phyloP scores from a whole-genome alignment of 2,797 vertebrate genomes.

The Acanthurus tractus region DNA sequence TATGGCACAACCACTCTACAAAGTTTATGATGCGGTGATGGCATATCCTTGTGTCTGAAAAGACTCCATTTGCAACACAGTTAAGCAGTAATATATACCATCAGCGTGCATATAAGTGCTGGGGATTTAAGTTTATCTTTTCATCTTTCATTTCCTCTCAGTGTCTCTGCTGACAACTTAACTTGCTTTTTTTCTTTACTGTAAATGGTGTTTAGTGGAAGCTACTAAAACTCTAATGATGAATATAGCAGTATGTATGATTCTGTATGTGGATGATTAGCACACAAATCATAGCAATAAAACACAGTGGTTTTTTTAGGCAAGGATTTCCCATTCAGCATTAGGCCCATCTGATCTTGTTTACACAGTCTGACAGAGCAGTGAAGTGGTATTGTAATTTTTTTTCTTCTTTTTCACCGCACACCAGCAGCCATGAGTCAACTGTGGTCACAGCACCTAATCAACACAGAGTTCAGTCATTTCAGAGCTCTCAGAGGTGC shows the following conservation, averaged over 20 bases:
- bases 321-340: constrained; percentile 6
- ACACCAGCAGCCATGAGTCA: constrained; percentile 64
- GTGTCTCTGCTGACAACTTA: constrained; percentile 46
- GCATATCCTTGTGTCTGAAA: constrained; percentile 65
- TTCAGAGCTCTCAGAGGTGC: constrained; percentile 69
- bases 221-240: constrained; percentile 24
- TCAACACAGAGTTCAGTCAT: constrained; percentile 70
- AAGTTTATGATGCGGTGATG: constrained; percentile 66
- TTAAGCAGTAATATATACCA: constrained; percentile 66
- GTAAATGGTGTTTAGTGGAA: constrained; percentile 39
- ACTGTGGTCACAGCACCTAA: constrained; percentile 69
- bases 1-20: constrained; percentile 46
- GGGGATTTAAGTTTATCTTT: constrained; percentile 49
- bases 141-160: constrained; percentile 53
- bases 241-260: constrained; percentile 24
- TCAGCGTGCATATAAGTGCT: constrained; percentile 47
- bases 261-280: constrained; percentile 20
- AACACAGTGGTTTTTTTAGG: background rate
- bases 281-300: constrained; percentile 11
- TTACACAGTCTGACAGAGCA: constrained; percentile 25
- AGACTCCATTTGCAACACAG: constrained; percentile 70
- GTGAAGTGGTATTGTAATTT: constrained; percentile 31
- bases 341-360: constrained; percentile 10
- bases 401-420: constrained; percentile 36
- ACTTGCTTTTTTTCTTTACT: constrained; percentile 33